Conservation (phyloP, 2,797 vertebrate species). For the Onychomys leucogaster region DNA sequence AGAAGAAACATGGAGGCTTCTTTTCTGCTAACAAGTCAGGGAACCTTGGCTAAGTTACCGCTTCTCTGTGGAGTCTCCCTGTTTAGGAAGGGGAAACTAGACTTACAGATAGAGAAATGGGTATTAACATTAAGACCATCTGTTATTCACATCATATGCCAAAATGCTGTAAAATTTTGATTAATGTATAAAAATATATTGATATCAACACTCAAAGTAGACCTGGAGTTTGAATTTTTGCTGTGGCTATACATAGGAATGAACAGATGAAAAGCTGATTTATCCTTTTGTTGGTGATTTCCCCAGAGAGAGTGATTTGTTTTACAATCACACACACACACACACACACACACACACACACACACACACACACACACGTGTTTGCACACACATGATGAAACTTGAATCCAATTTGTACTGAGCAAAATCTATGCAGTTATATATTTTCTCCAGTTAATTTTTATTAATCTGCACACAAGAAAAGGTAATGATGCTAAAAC, state of each 20-base stretch:
- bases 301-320: neutral
- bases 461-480: neutral
- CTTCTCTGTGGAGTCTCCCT: neutral
- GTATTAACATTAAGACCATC: neutral
- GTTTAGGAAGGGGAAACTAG: neutral
- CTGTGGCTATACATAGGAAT: neutral
- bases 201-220: neutral
- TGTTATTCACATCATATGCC: neutral
- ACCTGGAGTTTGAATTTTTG: neutral
- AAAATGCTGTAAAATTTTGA: neutral
- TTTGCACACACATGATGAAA: neutral
- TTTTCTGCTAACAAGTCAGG: neutral
- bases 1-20: neutral
- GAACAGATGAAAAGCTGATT: neutral
- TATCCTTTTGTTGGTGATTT: neutral
- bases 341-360: too few species aligned
- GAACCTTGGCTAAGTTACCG: neutral
- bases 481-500: neutral
- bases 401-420: neutral
- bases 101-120: neutral
- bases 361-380: too few species aligned
- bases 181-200: neutral
- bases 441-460: constrained; percentile 21
- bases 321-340: too few species aligned
- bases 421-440: neutral